These are phyloP conservation scores for Adelphocoris suturalis DNA, from an alignment of 2,888 invertebrate species.

Conservation along the genomic window DNA sequence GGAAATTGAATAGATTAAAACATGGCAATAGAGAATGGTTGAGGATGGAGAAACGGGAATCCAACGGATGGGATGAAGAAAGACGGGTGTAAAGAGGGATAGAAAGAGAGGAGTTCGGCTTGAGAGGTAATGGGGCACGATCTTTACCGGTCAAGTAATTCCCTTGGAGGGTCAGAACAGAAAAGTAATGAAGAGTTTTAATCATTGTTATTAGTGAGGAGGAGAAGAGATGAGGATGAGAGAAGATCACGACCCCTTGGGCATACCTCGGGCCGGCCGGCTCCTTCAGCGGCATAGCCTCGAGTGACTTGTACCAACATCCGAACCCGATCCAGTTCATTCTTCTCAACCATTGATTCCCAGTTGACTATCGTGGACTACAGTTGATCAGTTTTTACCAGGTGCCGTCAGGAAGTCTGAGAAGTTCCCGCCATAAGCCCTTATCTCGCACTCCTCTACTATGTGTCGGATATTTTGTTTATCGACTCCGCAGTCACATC, in stretches of 20 bases:
- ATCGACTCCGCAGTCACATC: too few relatives aligned
- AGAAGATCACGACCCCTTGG: slow-evolving; percentile 69
- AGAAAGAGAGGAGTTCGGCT: slow-evolving; percentile 49
- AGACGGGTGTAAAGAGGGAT: not conserved
- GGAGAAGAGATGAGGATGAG: slow-evolving; percentile 24
- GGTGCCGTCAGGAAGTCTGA: too few relatives aligned
- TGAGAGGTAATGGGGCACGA: slow-evolving; percentile 71
- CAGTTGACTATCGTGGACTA: too few relatives aligned
- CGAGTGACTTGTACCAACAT: slow-evolving; percentile 39
- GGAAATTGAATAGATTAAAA: slow-evolving; percentile 64
- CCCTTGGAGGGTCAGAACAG: slow-evolving; percentile 55
- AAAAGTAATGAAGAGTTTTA: slow-evolving; percentile 71
- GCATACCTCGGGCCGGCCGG: slow-evolving; percentile 60
- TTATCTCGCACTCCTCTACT: too few relatives aligned
- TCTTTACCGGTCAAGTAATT: slow-evolving; percentile 72
- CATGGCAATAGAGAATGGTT: slow-evolving; percentile 24
- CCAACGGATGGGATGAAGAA: slow-evolving; percentile 37
- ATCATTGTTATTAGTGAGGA: slow-evolving; percentile 68
- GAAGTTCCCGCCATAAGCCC: too few relatives aligned
- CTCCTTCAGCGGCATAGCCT: slow-evolving; percentile 70
- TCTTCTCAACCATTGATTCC: not conserved
- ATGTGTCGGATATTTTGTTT: too few relatives aligned
- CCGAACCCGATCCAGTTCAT: slow-evolving; percentile 54
- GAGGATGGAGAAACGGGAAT: not conserved
- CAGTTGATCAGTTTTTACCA: too few relatives aligned